A percentile compares a stretch with the other conserved stretches of the same genome.
Conservation (phyloP, 1,140 invertebrate species). For the Holcopasites calliopsidis region DNA sequence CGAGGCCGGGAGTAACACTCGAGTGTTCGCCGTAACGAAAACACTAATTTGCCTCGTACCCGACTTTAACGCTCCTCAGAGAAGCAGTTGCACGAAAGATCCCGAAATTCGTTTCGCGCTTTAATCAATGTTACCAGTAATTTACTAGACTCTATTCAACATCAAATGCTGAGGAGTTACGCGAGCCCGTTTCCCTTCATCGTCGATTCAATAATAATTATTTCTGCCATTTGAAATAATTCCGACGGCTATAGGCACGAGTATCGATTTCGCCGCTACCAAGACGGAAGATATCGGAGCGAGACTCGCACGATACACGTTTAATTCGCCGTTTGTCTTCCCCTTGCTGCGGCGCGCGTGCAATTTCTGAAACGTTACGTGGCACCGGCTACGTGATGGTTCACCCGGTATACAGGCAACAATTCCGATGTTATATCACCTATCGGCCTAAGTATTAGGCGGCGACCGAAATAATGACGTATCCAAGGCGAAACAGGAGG, state of each 20-base stretch:
- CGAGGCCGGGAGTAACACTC: constrained; percentile 51
- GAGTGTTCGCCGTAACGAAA: constrained; percentile 73
- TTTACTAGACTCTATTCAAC: no score
- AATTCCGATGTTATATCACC: constrained; percentile 76
- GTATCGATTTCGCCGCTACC: no score
- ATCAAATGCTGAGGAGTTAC: no score
- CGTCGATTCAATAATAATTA: no score
- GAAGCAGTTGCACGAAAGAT: no score
- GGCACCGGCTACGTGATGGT: constrained; percentile 58
- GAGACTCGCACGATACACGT: neutral
- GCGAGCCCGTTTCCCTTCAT: no score
- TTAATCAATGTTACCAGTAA: no score
- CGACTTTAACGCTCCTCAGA: constrained; percentile 31
- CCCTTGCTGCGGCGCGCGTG: constrained; percentile 18
- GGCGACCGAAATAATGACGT: constrained; percentile 76
- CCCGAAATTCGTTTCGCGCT: no score
- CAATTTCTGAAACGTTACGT: constrained; percentile 57
- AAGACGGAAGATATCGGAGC: no score
- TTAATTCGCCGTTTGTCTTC: constrained; percentile 51
- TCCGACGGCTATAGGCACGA: no score
- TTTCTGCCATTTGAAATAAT: no score
- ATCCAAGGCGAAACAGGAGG: constrained; percentile 72
- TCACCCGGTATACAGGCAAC: constrained; percentile 72
- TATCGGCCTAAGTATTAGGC: constrained; percentile 79
- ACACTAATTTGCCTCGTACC: constrained; percentile 68